These are phyloP conservation scores for Neoseiulus cucumeris DNA, from an alignment of 1,140 invertebrate species.

Conservation along the genomic window DNA sequence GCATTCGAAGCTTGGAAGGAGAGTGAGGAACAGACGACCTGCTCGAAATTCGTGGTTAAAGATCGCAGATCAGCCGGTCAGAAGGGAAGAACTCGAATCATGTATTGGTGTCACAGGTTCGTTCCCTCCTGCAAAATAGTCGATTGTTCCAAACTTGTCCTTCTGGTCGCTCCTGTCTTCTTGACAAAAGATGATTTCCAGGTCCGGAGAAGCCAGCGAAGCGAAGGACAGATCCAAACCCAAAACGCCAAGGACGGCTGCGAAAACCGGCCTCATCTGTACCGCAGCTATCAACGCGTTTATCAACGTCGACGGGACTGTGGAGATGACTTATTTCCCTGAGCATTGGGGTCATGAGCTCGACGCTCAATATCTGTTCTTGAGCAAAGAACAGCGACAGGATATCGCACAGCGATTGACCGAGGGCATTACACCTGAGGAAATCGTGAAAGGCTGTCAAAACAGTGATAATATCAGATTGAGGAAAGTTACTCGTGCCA, in stretches of 20 bases:
- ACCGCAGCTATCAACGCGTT: neutral
- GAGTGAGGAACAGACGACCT: neutral
- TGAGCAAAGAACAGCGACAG: neutral
- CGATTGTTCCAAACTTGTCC: no score
- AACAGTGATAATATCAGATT: neutral
- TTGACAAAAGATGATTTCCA: no score
- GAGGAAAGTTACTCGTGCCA: neutral
- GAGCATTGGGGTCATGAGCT: neutral
- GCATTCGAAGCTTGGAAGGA: neutral
- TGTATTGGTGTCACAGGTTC: neutral
- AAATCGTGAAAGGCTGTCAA: neutral
- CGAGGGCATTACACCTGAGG: neutral
- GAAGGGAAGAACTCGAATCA: neutral
- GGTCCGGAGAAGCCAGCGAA: neutral
- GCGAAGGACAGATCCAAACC: no score
- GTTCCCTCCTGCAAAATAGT: no score
- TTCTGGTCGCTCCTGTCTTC: no score
- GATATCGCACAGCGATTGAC: neutral
- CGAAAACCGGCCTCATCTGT: neutral
- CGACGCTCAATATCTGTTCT: neutral
- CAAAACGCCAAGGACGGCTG: no score
- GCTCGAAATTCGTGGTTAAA: neutral
- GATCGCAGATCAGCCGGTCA: neutral
- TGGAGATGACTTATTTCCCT: conserved; percentile 2
- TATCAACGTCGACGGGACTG: neutral